Percentiles rank a stretch among this genome's conserved stretches.
Conservation (phyloP, 2,888 invertebrate species). For the Ptychoptera albimana region DNA sequence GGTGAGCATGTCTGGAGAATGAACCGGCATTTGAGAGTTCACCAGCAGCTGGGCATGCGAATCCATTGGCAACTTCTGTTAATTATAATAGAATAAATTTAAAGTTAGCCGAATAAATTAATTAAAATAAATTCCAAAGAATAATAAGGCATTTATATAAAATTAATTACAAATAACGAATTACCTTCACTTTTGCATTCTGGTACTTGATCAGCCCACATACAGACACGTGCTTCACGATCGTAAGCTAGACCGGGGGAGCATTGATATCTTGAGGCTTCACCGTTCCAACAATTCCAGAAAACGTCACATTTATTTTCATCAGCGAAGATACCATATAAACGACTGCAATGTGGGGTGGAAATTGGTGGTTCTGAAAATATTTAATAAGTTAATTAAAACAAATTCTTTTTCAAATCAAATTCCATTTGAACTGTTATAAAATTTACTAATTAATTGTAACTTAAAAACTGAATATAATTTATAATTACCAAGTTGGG, state of each 20-base stretch:
- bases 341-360: conserved; percentile 66
- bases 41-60: conserved; percentile 68
- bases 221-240: conserved; percentile 81
- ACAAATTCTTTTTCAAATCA: conserved; percentile 1
- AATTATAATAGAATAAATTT: conserved; percentile 7
- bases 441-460: background rate
- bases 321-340: conserved; percentile 88
- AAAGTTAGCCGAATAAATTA: background rate
- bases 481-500: conserved; percentile 55
- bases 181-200: conserved; percentile 81
- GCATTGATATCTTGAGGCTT: conserved; percentile 85
- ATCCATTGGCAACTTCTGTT: conserved; percentile 82
- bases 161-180: conserved; percentile 15
- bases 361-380: conserved; percentile 63
- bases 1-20: conserved; percentile 89
- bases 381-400: background rate
- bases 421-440: background rate
- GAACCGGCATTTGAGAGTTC: conserved; percentile 71
- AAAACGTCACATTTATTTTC: conserved; percentile 78
- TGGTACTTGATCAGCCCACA: conserved; percentile 93
- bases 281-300: conserved; percentile 96
- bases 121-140: too few species aligned
- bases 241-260: conserved; percentile 90
- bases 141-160: too few species aligned
- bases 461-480: background rate